Evolutionary conservation across 2,888 invertebrate species (phyloP), one percentile per base, ranked within the genome.

Genomic region (Linhomoeus sp.): DNA sequence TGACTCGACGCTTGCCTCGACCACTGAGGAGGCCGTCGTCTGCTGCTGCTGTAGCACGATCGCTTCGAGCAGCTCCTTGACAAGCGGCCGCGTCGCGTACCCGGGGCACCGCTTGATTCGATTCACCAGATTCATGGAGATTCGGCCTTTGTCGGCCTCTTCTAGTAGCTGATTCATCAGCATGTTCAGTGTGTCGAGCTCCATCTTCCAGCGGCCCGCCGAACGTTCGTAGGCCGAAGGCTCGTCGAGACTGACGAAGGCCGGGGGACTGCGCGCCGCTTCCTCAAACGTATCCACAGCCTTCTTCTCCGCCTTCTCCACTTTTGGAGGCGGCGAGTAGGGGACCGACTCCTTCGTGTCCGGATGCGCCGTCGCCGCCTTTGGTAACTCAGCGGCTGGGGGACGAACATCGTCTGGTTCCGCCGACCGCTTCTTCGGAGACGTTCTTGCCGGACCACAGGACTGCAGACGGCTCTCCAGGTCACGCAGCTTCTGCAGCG

Each of bases 401-500:
- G 37, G 37, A 5, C n/a, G 37, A 3, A n/a, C 12, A 5, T 17
- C 5, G 12, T 37, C 37, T 5, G 37, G 37, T n/a, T 37, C 37
- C 17, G 7, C 17, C n/a, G 37, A 37, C 17, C 17, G 37, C 37
- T n/a, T 7, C 3, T 5, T 37, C 19, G 37, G 17, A 3, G 37
- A 19, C 41, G 41, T 7, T n/a, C 5, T n/a, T n/a, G 23, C 20
- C 2, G 20, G 22, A 14, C 39, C 41, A 25, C 22, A 20, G 3
- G 39, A 17, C 37, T 41, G 54, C 38, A 61, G 49, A 29, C 59
- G 51, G 35, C 49, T 53, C 45, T 63, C 63, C 37, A 63, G 56
- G 45, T 61, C 62, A 39, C 54, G 50, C 39, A 63, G 50, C 33
- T 63, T 51, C 45, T 60, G 61, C 45, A 63, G 45, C 9, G 63